These are phyloP conservation scores for Hecatera dysodea DNA, from an alignment of 2,888 invertebrate species.

Conservation along the genomic window DNA sequence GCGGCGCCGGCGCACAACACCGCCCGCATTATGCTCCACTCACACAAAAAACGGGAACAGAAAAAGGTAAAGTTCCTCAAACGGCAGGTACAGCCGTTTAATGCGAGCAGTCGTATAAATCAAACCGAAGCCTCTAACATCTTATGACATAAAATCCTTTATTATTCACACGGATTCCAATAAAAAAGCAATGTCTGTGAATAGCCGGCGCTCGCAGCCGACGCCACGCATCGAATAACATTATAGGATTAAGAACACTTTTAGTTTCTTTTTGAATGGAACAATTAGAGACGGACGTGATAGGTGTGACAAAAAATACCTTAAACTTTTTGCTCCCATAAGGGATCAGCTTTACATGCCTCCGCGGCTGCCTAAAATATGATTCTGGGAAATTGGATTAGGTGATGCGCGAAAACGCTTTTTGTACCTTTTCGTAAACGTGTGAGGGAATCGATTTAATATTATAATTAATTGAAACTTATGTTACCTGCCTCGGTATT, in stretches of 20 bases:
- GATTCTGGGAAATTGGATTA: constrained; percentile 71
- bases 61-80: constrained; percentile 75
- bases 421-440: constrained; percentile 52
- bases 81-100: constrained; percentile 78
- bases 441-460: constrained; percentile 44
- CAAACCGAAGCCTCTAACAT: constrained; percentile 83
- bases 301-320: constrained; percentile 82
- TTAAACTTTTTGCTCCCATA: constrained; percentile 72
- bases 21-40: constrained; percentile 67
- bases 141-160: constrained; percentile 89
- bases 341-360: constrained; percentile 58
- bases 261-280: constrained; percentile 82
- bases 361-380: constrained; percentile 60
- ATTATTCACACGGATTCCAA: constrained; percentile 82
- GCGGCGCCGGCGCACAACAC: constrained; percentile 82
- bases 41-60: constrained; percentile 75
- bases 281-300: constrained; percentile 85
- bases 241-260: constrained; percentile 84
- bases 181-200: constrained; percentile 73
- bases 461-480: constrained; percentile 59
- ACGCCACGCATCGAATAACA: constrained; percentile 81
- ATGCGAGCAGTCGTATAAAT: constrained; percentile 81
- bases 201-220: constrained; percentile 67
- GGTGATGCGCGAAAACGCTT: constrained; percentile 68
- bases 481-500: constrained; percentile 33